Conservation (phyloP, 2,797 vertebrate species). For the Scolopax rusticola region DNA sequence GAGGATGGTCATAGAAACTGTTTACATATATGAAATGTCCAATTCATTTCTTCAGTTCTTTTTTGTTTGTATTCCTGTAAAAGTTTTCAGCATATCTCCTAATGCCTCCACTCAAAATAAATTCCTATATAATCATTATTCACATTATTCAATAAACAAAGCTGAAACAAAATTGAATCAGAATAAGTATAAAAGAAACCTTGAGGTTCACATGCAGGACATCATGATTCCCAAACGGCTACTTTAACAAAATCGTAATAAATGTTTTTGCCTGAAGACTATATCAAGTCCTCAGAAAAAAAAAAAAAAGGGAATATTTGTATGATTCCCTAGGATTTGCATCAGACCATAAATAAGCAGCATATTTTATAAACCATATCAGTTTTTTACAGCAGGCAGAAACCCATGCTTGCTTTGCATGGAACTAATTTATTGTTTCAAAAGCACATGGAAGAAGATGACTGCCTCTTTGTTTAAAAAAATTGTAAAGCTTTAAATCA, state of each 20-base stretch:
- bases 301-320: neutral
- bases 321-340: neutral
- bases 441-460: neutral
- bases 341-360: neutral
- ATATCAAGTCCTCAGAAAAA: neutral
- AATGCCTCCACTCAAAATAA: neutral
- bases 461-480: neutral
- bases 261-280: neutral
- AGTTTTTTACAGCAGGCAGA: neutral
- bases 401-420: neutral
- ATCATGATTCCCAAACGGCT: neutral
- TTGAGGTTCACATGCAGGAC: neutral
- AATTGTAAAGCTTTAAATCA: neutral
- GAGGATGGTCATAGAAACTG: neutral
- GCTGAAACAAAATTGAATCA: conserved; percentile 2
- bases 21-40: neutral
- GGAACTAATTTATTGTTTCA: neutral
- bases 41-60: neutral
- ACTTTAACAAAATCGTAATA: neutral
- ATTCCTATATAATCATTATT: neutral
- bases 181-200: neutral
- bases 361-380: neutral
- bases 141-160: conserved; percentile 21
- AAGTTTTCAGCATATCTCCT: neutral
- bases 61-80: neutral